Base-by-base conservation (phyloP, 2,113 vertebrate genomes). In the Pseudorectes ferrugineus region DNA sequence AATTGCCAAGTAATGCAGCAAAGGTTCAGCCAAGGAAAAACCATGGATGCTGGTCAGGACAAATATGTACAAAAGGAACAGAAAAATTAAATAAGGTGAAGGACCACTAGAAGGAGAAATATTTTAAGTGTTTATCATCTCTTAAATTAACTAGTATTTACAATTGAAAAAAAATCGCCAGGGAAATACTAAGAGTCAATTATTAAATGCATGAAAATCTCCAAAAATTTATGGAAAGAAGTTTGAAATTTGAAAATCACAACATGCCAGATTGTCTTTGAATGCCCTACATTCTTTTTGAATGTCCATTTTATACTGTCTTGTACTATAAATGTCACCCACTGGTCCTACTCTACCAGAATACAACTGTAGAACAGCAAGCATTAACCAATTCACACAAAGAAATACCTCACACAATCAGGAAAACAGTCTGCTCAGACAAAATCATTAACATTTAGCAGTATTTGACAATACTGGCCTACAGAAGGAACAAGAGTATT, bases 121-220 rank as follows among this genome's bases (percentile, higher is more conserved):
- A 78, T 12, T 70, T 70, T 17, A 85, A 52, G 17, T 0, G 0
- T 31, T 73, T 18, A 70, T 42, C 6, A 45, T 25, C n/a, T 74
- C 42, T 36, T 74, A 80, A 87, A 51, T 36, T 70, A 57, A 58
- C 9, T 35, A 46, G 48, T 46, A 49, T 43, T 63, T 59, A 43
- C 38, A 68, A 45, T 0, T 25, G 11, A 23, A 16, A 51, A 65
- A 55, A 71, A 45, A 42, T 18, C 0, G 0, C 19, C 48, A 67
- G 28, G 43, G 38, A 83, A 13, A 63, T 28, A 72, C 2, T 16
- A 58, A 7, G 6, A 86, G 17, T 59, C 35, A 79, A 28, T 54
- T 38, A 66, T 4, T 85, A 88, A 74, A 81, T 23, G 12, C 19
- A 62, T 36, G 3, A 70, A 88, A 46, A 58, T 45, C 20, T 46